phyloP scores from a whole-genome alignment of 2,113 vertebrate species.

The Tragelaphus scriptus region DNA sequence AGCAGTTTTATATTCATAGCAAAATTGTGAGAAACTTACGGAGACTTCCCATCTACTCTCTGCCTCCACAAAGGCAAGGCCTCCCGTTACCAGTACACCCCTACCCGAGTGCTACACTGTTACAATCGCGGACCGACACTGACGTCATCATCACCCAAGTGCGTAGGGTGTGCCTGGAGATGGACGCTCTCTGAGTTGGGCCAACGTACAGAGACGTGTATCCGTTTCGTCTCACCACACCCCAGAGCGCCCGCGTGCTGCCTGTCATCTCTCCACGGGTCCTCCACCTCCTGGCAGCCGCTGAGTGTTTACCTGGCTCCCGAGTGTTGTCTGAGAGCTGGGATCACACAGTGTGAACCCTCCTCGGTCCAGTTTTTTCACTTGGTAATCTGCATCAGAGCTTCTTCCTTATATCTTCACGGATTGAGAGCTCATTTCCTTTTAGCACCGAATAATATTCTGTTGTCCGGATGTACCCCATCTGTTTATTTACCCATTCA shows the following conservation, averaged over 20 bases:
- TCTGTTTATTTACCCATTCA: background rate
- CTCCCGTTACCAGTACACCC: too few relatives aligned
- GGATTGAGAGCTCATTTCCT: background rate
- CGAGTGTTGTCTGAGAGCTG: background rate
- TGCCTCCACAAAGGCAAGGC: background rate
- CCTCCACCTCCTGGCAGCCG: background rate
- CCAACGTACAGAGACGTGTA: background rate
- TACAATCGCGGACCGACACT: accelerated
- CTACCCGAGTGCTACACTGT: too few relatives aligned
- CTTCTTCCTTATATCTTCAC: background rate
- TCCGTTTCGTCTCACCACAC: background rate
- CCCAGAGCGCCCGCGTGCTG: too few relatives aligned
- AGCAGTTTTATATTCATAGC: background rate
- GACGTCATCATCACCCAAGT: background rate
- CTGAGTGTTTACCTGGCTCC: background rate
- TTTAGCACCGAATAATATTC: background rate
- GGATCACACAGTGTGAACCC: background rate
- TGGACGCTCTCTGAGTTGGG: background rate
- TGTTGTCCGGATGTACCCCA: too few relatives aligned
- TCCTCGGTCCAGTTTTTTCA: background rate
- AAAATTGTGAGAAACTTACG: background rate
- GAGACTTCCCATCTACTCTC: background rate
- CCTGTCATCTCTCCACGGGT: too few relatives aligned
- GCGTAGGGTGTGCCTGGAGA: background rate
- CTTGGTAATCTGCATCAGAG: background rate